phyloP scores from a whole-genome alignment of 1,140 invertebrate genomes.

The Meloidogyne chitwoodi region DNA sequence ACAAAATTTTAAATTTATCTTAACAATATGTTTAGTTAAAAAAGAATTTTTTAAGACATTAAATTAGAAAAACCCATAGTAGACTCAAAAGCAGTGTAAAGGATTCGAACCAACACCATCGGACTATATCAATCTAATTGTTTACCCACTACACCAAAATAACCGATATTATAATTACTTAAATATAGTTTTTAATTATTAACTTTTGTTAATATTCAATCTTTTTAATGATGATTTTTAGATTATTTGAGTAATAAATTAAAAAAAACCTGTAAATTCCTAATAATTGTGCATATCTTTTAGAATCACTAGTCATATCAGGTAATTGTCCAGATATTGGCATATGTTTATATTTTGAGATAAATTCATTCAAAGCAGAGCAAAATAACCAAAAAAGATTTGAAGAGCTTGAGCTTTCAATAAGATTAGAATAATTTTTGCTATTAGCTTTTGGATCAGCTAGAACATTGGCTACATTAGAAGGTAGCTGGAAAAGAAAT shows the following conservation, averaged over 20 bases:
- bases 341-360: conserved; percentile 76
- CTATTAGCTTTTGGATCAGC: conserved; percentile 70
- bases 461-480: conserved; percentile 69
- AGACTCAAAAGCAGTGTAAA: no score
- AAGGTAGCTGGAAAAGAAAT: conserved; percentile 40
- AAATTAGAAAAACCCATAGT: no score
- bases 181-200: no score
- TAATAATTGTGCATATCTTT: conserved; percentile 82
- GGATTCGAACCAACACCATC: no score
- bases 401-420: neutral
- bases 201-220: no score
- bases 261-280: conserved; percentile 55
- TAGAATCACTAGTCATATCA: conserved; percentile 94
- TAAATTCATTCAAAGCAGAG: conserved; percentile 81
- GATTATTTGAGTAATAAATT: neutral
- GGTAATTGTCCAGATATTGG: conserved; percentile 86
- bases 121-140: no score
- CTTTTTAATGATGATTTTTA: no score
- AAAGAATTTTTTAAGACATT: no score
- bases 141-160: no score
- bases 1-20: neutral
- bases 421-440: neutral
- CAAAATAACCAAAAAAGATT: conserved; percentile 77
- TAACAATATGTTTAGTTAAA: no score
- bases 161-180: no score